Evolutionary conservation across 1,140 invertebrate species (phyloP).

Genomic region (Apocrypta bakeri): DNA sequence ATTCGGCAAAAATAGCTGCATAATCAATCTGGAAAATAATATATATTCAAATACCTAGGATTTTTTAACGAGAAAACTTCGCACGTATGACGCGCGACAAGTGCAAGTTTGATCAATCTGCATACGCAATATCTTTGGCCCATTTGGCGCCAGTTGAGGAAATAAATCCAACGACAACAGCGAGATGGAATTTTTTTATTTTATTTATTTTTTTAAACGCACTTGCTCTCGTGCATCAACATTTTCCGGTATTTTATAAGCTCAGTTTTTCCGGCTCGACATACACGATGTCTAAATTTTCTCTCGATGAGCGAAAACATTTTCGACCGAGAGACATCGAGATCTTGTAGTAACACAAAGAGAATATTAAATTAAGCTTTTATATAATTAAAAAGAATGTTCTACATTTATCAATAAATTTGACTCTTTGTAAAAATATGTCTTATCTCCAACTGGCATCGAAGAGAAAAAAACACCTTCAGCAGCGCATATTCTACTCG

Average conservation of each 20-base stretch:
- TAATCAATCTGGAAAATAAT: too few relatives aligned
- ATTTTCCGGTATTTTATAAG: background rate
- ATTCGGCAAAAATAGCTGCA: too few relatives aligned
- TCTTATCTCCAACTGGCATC: background rate
- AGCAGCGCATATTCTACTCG: background rate
- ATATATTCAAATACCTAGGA: too few relatives aligned
- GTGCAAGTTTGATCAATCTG: slow-evolving; percentile 17
- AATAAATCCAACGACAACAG: slow-evolving; percentile 19
- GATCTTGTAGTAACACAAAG: background rate
- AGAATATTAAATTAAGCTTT: too few relatives aligned
- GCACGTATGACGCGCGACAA: background rate
- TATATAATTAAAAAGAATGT: too few relatives aligned
- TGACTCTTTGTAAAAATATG: too few relatives aligned
- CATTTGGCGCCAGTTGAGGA: slow-evolving; percentile 45
- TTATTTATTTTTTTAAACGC: background rate
- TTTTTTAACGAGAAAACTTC: too few relatives aligned
- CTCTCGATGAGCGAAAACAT: background rate
- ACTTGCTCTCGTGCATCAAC: background rate
- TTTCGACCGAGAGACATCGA: background rate
- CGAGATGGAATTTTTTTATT: too few relatives aligned
- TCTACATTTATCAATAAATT: too few relatives aligned
- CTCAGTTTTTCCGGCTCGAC: background rate
- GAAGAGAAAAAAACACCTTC: background rate
- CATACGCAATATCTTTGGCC: slow-evolving; percentile 46
- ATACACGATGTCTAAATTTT: background rate